Base-by-base conservation (phyloP, 2,888 invertebrate genomes). In the Troilus luridus region DNA sequence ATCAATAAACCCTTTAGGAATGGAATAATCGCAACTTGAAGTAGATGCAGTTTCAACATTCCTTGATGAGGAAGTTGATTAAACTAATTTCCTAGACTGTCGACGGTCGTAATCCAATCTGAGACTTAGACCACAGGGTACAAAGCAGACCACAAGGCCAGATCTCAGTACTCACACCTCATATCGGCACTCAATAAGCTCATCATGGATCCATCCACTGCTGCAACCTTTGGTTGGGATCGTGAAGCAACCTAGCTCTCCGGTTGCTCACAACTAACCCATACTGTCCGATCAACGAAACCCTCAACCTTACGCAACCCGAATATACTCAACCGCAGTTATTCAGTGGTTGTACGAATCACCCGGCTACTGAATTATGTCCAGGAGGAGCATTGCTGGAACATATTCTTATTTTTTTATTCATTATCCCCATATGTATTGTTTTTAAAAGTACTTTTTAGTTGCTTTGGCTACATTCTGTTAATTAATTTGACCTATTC, bases 281-380 rank as follows among this genome's bases (percentile, higher is more conserved):
- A 77, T 77, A 77, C 72, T 77, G 72, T 77, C 72, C 72, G 72
- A 77, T 41, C 72, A 41, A 77, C 72, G 72, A 77, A 77, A 77
- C 41, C 24, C 19, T 7, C 3, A 2, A 19, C 17, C 5, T 77
- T 27, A 41, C 41, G 72, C 41, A 77, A 77, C 19, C 41, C 8
- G 27, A 77, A 41, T 41, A 19, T 77, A 41, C 41, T 77, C 72
- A 77, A 77, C 72, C 72, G 8, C 72, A 77, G 17, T 17, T 77
- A 77, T 77, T 77, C 41, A 27, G 72, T 19, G 72, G 41, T 41
- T 27, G 67, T 67, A 67, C 24, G 24, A 67, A 67, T 67, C 67
- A 67, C 24, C n/a, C 3, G 5, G 19, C 24, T 67, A 67, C 24
- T 67, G 64, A 64, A 64, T n/a, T n/a, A 67, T 24, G 67, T 67